Base-by-base conservation (phyloP, 2,113 vertebrate species). In the Lophura nycthemera region DNA sequence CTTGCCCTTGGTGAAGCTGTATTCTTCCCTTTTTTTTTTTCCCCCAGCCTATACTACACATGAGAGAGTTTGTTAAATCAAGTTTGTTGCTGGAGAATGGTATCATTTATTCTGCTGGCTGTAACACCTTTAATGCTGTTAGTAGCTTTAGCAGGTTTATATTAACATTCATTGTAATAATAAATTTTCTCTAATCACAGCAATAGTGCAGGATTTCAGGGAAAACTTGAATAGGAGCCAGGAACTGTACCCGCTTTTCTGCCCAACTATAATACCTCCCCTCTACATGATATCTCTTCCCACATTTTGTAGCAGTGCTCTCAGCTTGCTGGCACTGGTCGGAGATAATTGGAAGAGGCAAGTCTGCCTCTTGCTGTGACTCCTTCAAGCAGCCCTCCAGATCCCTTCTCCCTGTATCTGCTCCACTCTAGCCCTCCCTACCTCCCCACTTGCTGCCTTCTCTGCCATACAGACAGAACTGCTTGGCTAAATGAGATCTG, bases 381-480 rank as follows among this genome's bases (percentile, higher is more conserved):
- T 56, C 61, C 13, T 54, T 56, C 65, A 54, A 54, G n/a, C 27
- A 77, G 6, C 18, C 69, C 2, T 47, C 30, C 38, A 38, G 6
- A 8, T 40, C 18, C 10, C n/a, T 56, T 22, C 20, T 38, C 15
- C 24, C 30, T 4, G 1, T 63, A 57, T 5, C 48, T n/a, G 12
- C 25, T 80, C 5, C 25, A 27, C 54, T 43, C 25, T 1, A 0
- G 13, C 29, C 67, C 3, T 11, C 8, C 8, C 8, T 32, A 10
- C 11, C 10, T 45, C 29, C 40, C 6, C 15, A 3, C 4, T 21
- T 73, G n/a, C 15, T 3, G 3, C n/a, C 16, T n/a, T 34, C 22
- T 63, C 50, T 22, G 12, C 50, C 3, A 0, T 2, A 0, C 3
- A 5, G 19, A n/a, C 45, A 72, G 12, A 83, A 40, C 50, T 8